Percentiles rank a stretch among this genome's conserved stretches.
These are phyloP conservation scores for Melinaea menophilus DNA, from an alignment of 2,888 invertebrate species.

Conservation along the genomic window DNA sequence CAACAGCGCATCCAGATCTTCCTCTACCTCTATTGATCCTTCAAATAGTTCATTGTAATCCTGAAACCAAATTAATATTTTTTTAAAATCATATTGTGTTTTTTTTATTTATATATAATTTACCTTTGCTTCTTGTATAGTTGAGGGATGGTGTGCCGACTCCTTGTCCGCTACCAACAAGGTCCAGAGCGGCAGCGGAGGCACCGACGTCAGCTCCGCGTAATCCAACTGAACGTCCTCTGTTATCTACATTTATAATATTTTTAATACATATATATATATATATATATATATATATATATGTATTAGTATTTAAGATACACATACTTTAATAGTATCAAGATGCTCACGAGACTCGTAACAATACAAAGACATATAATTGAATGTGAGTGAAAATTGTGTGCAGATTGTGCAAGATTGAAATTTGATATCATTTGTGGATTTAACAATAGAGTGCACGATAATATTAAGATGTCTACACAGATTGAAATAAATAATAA, in stretches of 20 bases:
- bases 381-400: too few species aligned
- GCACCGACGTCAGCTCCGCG: conserved; percentile 98
- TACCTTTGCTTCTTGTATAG: conserved; percentile 75
- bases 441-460: too few species aligned
- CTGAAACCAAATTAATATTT: conserved; percentile 35
- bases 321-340: not conserved
- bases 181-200: conserved; percentile 97
- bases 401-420: too few species aligned
- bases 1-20: conserved; percentile 87
- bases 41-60: conserved; percentile 96
- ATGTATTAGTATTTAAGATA: not conserved
- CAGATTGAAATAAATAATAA: too few species aligned
- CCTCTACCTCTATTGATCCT: conserved; percentile 86
- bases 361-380: too few species aligned
- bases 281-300: not conserved
- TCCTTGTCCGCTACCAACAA: conserved; percentile 96
- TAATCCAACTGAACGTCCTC: conserved; percentile 95
- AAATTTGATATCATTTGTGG: too few species aligned
- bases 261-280: not conserved
- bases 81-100: too few species aligned
- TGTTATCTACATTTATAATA: conserved; percentile 74
- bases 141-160: conserved; percentile 78
- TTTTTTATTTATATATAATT: not conserved
- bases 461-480: too few species aligned
- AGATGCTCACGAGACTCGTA: conserved; percentile 9